Evolutionary conservation across 2,113 vertebrate genomes (phyloP).

Genomic region (Lophius piscatorius): DNA sequence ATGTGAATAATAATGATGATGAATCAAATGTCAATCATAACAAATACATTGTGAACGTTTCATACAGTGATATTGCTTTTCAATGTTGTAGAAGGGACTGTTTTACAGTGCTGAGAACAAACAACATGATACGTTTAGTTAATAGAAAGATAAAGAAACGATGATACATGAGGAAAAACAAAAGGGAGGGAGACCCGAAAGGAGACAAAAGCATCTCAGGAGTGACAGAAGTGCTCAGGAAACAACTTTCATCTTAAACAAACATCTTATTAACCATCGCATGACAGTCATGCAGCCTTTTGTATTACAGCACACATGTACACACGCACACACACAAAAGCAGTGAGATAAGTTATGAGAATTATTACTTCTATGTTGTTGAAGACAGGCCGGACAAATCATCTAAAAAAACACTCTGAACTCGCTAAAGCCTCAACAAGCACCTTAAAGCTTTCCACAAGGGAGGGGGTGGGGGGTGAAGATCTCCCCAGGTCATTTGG

Average conservation of each 20-base stretch:
- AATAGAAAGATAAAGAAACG: slow-evolving; percentile 79
- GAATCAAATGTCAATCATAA: slow-evolving; percentile 88
- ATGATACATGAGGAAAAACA: slow-evolving; percentile 72
- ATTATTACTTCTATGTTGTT: slow-evolving; percentile 74
- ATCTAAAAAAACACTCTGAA: slow-evolving; percentile 66
- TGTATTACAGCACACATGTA: slow-evolving; percentile 73
- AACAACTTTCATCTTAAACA: slow-evolving; percentile 60
- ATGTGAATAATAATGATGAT: slow-evolving; percentile 98
- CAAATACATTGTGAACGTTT: slow-evolving; percentile 94
- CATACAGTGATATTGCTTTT: slow-evolving; percentile 99
- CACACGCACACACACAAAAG: slow-evolving; percentile 41
- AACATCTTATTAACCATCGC: slow-evolving; percentile 71
- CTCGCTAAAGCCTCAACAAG: slow-evolving; percentile 76
- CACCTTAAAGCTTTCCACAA: slow-evolving; percentile 78
- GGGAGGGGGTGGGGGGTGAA: slow-evolving; percentile 24
- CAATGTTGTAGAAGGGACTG: slow-evolving; percentile 98
- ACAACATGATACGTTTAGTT: slow-evolving; percentile 82
- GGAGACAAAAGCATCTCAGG: slow-evolving; percentile 66
- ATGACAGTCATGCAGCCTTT: slow-evolving; percentile 79
- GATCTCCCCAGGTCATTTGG: slow-evolving; percentile 74
- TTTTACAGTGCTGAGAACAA: slow-evolving; percentile 99
- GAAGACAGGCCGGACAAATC: slow-evolving; percentile 58
- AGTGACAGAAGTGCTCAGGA: slow-evolving; percentile 72
- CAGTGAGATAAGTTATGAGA: slow-evolving; percentile 71
- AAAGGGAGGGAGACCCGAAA: slow-evolving; percentile 55